Base-by-base conservation (phyloP, 2,888 invertebrate species). In the Drosophila cracens region DNA sequence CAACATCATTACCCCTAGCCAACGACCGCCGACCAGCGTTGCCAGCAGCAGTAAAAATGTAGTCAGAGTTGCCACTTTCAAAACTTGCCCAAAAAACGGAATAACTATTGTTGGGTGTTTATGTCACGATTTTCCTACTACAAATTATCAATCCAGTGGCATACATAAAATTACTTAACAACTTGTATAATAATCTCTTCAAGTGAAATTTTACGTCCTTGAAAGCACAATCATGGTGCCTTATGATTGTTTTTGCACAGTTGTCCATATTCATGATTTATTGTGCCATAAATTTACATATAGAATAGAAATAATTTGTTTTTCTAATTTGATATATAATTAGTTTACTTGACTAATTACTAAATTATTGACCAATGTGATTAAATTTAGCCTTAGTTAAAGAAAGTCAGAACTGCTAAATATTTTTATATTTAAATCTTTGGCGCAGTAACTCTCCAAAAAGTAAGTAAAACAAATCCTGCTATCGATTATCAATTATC, bases 21-120 rank as follows among this genome's bases (percentile, higher is more conserved):
- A 16, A 25, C 48, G 29, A 38, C 49, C 34, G 46, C 49, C 62
- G 48, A 21, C 53, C 65, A 76, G 79, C 71, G 82, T 79, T 84
- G 64, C 79, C 79, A 76, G 34, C 71, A 58, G 51, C 25, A 29
- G 51, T 46, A 60, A 25, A 56, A 54, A 49, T 68, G 34, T 49
- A 49, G 7, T 53, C 53, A 69, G 69, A 52, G 70, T 64, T 69
- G 46, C 68, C 68, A 63, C 69, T 59, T 46, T 49, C 51, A 48
- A 59, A 21, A 21, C 21, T n/a, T 31, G 36, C 16, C 33, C 38
- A 67, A 43, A 36, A 27, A 16, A 2, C 21, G 16, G 16, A 33
- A 54, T 34, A 48, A 49, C 68, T 49, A 51, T 49, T 40, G 18
- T 18, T 49, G 27, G 16, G n/a, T 31, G 40, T 43, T 43, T 31